Conservation (phyloP, 2,888 invertebrate species). For the Machimus rusticus region DNA sequence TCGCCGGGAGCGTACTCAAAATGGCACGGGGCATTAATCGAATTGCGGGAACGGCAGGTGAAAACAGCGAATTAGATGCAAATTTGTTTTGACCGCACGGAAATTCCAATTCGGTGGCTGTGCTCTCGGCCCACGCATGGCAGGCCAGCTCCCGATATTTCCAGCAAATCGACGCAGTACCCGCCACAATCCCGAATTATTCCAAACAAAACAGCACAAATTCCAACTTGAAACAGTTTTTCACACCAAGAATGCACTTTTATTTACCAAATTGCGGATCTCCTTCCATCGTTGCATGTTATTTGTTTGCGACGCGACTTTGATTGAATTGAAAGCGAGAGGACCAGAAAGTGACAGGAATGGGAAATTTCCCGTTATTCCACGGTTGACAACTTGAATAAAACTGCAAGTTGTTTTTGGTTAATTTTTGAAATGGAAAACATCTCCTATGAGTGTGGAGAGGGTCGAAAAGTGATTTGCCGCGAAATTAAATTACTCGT, state of each 20-base stretch:
- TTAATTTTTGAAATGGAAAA: background rate
- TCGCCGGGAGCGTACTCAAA: background rate
- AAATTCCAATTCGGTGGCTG: slow-evolving; percentile 29
- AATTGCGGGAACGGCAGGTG: background rate
- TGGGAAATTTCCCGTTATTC: background rate
- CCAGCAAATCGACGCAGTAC: background rate
- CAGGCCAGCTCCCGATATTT: background rate
- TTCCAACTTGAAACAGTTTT: background rate
- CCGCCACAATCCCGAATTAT: background rate
- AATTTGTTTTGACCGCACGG: slow-evolving; percentile 1
- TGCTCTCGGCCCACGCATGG: slow-evolving; percentile 22
- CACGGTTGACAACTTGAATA: background rate
- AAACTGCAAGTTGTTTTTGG: background rate
- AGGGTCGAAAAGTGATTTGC: background rate
- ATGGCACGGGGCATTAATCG: background rate
- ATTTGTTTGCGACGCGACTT: slow-evolving; percentile 40
- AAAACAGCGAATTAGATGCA: background rate
- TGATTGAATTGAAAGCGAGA: slow-evolving; percentile 21
- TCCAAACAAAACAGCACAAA: background rate
- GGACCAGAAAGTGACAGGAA: background rate
- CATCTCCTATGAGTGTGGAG: background rate
- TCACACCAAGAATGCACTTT: background rate
- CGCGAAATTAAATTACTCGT: background rate
- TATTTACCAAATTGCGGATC: slow-evolving; percentile 33
- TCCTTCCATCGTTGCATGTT: slow-evolving; percentile 40